phyloP scores from a whole-genome alignment of 2,113 vertebrate genomes.

The Arenaria interpres region DNA sequence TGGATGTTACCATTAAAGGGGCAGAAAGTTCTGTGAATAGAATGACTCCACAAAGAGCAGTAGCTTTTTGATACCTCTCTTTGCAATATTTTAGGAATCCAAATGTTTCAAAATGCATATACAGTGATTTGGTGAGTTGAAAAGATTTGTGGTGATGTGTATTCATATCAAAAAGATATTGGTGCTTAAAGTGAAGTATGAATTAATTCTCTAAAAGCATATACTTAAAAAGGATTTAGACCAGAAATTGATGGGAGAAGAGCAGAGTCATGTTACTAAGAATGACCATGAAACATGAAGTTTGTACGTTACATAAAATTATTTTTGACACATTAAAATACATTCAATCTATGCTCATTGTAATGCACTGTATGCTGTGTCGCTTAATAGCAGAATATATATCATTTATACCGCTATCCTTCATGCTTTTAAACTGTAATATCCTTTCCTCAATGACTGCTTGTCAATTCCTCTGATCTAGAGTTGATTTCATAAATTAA shows the following conservation, averaged over 20 bases:
- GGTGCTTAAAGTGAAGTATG: neutral
- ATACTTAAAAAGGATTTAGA: neutral
- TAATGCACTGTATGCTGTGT: constrained; percentile 70
- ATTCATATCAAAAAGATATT: neutral
- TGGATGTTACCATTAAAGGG: neutral
- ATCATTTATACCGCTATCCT: constrained; percentile 73
- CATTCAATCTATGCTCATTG: constrained; percentile 56
- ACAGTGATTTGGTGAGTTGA: neutral
- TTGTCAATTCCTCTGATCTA: constrained; percentile 78
- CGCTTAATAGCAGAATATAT: constrained; percentile 70
- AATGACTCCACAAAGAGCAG: neutral
- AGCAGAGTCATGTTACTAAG: neutral
- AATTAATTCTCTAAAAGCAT: neutral
- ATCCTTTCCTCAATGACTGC: constrained; percentile 73
- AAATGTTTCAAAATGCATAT: neutral
- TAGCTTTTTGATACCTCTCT: neutral
- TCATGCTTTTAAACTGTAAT: constrained; percentile 76
- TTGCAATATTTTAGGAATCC: neutral
- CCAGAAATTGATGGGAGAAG: constrained; percentile 1
- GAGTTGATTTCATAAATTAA: constrained; percentile 80
- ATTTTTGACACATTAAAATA: constrained; percentile 66
- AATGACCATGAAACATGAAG: constrained; percentile 59
- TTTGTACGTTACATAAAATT: constrained; percentile 55
- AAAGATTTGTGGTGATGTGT: neutral
- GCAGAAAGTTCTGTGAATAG: neutral